Percentiles rank a stretch among this genome's conserved stretches.
These are phyloP conservation scores for Campaea margaritaria DNA, from an alignment of 2,888 invertebrate genomes.

Conservation along the genomic window DNA sequence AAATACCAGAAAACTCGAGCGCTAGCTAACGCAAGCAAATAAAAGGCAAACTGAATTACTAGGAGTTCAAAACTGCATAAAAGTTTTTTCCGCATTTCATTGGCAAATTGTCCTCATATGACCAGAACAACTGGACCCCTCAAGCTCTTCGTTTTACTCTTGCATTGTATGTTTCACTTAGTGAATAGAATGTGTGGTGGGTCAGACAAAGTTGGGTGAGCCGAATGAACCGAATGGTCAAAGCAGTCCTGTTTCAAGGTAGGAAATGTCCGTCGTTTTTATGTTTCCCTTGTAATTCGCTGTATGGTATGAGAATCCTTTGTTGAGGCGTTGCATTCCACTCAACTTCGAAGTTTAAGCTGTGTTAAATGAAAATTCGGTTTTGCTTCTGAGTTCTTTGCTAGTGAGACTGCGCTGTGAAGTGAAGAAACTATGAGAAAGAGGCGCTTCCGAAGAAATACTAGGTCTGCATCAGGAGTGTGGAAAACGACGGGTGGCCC, in stretches of 20 bases:
- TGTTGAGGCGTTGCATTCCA: constrained; percentile 5
- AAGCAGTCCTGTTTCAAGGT: constrained; percentile 24
- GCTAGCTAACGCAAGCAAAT: constrained; percentile 17
- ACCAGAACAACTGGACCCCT: constrained; percentile 16
- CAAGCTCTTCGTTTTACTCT: too few species aligned
- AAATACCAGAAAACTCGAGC: background rate
- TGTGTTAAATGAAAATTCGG: too few species aligned
- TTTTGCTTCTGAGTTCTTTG: too few species aligned
- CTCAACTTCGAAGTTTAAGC: too few species aligned
- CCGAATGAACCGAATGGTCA: constrained; percentile 18
- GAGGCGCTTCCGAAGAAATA: too few species aligned
- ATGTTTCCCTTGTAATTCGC: constrained; percentile 23
- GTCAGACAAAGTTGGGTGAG: constrained; percentile 5
- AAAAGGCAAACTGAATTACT: constrained; percentile 32
- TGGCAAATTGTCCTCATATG: constrained; percentile 25
- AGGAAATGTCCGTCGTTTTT: constrained; percentile 26
- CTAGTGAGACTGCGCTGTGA: too few species aligned
- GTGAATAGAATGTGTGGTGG: background rate
- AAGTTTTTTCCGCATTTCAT: constrained; percentile 32
- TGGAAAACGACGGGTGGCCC: too few species aligned
- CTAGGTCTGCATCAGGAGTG: too few species aligned
- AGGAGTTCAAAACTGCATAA: constrained; percentile 35
- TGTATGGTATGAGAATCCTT: constrained; percentile 14
- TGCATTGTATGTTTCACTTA: too few species aligned
- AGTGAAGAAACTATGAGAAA: too few species aligned